Evolutionary conservation across 2,113 vertebrate species (phyloP).

Genomic region (Oncorhynchus kisutch): DNA sequence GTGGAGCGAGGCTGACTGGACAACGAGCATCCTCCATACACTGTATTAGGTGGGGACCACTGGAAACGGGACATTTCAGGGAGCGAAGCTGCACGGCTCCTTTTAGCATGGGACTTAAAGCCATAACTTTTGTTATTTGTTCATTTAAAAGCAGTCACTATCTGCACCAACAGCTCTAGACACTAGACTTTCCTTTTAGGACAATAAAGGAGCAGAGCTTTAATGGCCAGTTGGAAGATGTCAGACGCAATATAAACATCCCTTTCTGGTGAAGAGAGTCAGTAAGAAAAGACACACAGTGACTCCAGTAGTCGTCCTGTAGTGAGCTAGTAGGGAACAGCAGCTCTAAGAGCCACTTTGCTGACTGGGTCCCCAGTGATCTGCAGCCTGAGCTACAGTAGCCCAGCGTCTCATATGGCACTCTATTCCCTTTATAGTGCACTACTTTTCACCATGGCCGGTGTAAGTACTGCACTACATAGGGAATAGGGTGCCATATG

Average conservation of each 20-base stretch:
- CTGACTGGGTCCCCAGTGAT: conserved; percentile 70
- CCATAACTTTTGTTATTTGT: no score
- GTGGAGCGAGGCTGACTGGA: conserved; percentile 47
- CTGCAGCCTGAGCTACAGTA: conserved; percentile 17
- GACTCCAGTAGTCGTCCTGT: conserved; percentile 37
- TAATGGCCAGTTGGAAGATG: conserved; percentile 60
- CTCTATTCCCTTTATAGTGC: no score
- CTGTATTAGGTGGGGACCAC: conserved; percentile 42
- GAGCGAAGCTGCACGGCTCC: no score
- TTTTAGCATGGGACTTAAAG: no score
- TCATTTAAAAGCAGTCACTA: no score
- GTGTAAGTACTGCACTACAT: no score
- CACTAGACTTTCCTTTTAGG: conserved; percentile 35
- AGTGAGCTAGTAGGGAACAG: not conserved
- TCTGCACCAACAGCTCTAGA: conserved; percentile 35
- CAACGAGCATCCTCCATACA: conserved; percentile 40
- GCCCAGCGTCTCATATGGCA: no score
- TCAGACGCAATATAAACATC: conserved; percentile 60
- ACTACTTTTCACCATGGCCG: no score
- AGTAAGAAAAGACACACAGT: conserved; percentile 23
- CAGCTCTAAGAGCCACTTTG: conserved; percentile 70
- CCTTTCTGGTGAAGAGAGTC: conserved; percentile 29
- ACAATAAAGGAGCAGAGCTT: conserved; percentile 40
- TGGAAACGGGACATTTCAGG: conserved; percentile 5
- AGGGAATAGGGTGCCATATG: no score